Base-by-base conservation (phyloP, 2,797 vertebrate species). In the Tangara arthus region DNA sequence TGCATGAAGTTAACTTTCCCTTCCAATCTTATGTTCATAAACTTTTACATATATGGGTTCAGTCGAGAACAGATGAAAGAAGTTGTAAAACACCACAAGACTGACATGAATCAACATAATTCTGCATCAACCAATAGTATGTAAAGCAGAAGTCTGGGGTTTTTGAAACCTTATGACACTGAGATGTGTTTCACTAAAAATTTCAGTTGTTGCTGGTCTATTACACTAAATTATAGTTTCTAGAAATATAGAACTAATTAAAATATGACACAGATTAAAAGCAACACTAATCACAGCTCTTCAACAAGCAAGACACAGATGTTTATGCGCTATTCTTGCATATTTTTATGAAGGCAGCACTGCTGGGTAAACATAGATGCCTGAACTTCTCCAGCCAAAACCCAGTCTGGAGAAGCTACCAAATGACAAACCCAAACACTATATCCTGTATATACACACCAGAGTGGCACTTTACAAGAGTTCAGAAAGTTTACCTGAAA, bases 1-100 rank as follows among this genome's bases (percentile, higher is more conserved):
- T 57, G n/a, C 44, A 14, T 15, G 3, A 83, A 72, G 12, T 89
- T 76, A 75, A 70, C 21, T 61, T 75, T 64, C 8, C 19, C 61
- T 60, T 76, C 37, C 26, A 76, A 18, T 65, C 47, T 61, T 69
- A 16, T 7, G 15, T 76, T 63, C 55, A 55, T 77, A 76, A 73
- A 63, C 9, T 59, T 89, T 71, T 80, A 57, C 24, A 28, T 78
- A 35, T 46, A 78, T 15, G 9, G 5, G 5, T 76, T 76, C 55
- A 77, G 27, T 66, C 2, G 6, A 90, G 70, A 94, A 53, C 8
- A 94, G 64, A 77, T 60, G 46, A 88, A 94, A 87, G 55, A 87
- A 77, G 46, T 15, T 46, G 24, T 60, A 75, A 83, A 88, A 61
- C 15, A 71, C 28, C 57, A 55, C 49, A 78, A 71, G 32, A 78